Base-by-base conservation (phyloP, 2,888 invertebrate species). In the Limenitis camilla region DNA sequence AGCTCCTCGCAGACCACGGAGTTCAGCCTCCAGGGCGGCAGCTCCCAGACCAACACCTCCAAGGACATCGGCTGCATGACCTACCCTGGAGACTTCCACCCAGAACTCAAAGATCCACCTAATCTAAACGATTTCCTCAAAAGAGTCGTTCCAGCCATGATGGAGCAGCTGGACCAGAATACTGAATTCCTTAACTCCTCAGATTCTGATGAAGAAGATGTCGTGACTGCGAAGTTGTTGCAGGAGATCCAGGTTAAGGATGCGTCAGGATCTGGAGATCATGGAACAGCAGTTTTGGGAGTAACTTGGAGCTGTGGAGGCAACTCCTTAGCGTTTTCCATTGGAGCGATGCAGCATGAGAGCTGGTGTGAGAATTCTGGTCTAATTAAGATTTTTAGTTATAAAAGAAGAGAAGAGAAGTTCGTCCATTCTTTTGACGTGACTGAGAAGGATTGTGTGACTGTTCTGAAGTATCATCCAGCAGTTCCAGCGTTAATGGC, bases 401-500 rank as follows among this genome's bases (percentile, higher is more conserved):
- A 72, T 0, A 81, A 78, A 56, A 64, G 74, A 2, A 89, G 81
- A 89, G 90, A 71, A 89, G 90, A 78, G 32, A 70, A 69, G 2
- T 69, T 84, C 4, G 69, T 74, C 0, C 74, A 76, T 35, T 55
- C 64, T 1, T 51, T 78, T 4, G 83, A 85, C 43, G 66, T 86
- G 0, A 65, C 72, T 0, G 82, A 85, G 44, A 82, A 81, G 52
- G 79, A 74, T 30, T 87, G 86, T 43, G 71, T 87, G 0, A 71
- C 79, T 0, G 77, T 69, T 0, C 52, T 87, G 0, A 71, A 72
- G 35, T 84, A 80, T 46, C 83, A 85, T 31, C 81, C 81, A 0
- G 64, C 71, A 0, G 65, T 79, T 0, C 63, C 81, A 0, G 81
- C 80, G 0, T 47, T 85, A 2, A 36, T 87, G 0, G 86, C 85